Conservation (phyloP, 2,888 invertebrate species). For the Macrophya alboannulata region DNA sequence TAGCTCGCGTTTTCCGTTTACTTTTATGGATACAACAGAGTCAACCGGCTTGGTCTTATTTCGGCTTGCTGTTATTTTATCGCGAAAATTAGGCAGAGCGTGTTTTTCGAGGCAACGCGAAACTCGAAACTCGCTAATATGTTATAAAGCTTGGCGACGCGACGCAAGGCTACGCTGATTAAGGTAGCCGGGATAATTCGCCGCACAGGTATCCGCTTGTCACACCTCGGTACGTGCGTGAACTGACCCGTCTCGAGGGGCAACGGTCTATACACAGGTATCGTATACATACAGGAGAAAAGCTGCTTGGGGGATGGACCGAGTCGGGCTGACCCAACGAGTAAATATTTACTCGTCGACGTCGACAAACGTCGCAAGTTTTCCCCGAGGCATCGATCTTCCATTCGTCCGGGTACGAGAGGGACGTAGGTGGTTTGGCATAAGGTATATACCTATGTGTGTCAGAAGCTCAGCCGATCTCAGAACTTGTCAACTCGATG, state of each 20-base stretch:
- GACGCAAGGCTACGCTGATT: background rate
- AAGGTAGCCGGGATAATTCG: background rate
- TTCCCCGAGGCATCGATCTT: slow-evolving; percentile 20
- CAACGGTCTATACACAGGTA: background rate
- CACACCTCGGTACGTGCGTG: slow-evolving; percentile 23
- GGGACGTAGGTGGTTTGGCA: background rate
- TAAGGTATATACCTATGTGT: no score
- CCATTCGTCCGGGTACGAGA: slow-evolving; percentile 10
- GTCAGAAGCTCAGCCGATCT: slow-evolving; percentile 7
- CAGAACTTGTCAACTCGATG: slow-evolving; percentile 8
- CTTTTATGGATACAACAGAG: background rate
- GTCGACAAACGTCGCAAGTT: slow-evolving; percentile 36
- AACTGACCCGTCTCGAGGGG: slow-evolving; percentile 24
- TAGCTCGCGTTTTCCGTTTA: background rate
- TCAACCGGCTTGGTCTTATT: background rate
- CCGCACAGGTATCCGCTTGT: background rate
- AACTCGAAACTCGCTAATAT: background rate
- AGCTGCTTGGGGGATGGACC: background rate
- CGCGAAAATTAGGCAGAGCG: background rate
- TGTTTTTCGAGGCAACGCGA: background rate
- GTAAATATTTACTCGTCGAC: slow-evolving; percentile 40
- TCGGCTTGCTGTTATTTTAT: background rate
- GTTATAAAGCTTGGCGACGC: background rate
- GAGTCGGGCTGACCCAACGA: slow-evolving; percentile 10
- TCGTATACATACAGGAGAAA: background rate